Evolutionary conservation across 2,113 vertebrate species (phyloP).

Genomic region (Macaca nemestrina): DNA sequence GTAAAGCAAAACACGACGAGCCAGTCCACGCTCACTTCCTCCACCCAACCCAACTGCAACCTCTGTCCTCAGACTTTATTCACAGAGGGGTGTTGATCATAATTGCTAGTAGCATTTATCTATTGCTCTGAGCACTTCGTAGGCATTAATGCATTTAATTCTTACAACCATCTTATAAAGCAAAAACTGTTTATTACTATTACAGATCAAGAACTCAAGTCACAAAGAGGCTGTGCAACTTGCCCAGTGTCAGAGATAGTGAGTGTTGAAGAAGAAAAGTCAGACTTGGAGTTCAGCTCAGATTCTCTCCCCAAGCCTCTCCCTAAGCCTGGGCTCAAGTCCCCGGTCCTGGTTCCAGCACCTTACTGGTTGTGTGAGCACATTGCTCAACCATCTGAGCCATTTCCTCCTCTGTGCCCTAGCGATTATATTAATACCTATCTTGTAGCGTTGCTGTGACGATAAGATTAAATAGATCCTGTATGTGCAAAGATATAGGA

Average conservation of each 20-base stretch:
- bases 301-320: background rate
- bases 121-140: background rate
- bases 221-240: background rate
- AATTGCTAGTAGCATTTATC: background rate
- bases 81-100: background rate
- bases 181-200: background rate
- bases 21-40: background rate
- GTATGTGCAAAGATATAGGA: background rate
- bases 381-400: background rate
- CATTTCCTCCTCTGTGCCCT: background rate
- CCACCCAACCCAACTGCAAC: background rate
- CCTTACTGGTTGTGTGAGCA: background rate
- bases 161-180: background rate
- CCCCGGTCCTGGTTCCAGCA: background rate
- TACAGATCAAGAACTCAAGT: background rate
- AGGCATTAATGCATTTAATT: background rate
- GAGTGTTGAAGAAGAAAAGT: background rate
- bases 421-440: background rate
- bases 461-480: background rate
- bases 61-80: background rate
- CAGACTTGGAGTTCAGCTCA: background rate
- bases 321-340: background rate
- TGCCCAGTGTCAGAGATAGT: background rate
- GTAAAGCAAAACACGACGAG: background rate
- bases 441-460: background rate